A percentile compares a stretch with the other conserved stretches of the same genome.
phyloP scores from a whole-genome alignment of 2,888 invertebrate species.

The Dynastes hyllus region DNA sequence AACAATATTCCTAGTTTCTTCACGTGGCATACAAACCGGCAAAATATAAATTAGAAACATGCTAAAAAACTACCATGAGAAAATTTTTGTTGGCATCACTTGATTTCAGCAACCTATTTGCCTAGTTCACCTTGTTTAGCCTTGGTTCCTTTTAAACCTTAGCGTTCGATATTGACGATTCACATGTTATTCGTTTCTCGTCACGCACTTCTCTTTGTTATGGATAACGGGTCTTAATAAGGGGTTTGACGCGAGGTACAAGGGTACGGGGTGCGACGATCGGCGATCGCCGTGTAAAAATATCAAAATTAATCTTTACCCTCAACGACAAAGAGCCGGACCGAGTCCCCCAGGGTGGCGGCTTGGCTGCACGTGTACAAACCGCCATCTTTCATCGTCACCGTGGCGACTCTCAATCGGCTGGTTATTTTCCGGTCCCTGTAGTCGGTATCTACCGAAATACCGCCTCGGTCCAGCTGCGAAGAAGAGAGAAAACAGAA shows the following conservation, averaged over 20 bases:
- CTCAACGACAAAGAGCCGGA: constrained; percentile 79
- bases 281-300: constrained; percentile 26
- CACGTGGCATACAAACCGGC: no score
- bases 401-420: constrained; percentile 76
- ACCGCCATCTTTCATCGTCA: constrained; percentile 74
- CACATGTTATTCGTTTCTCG: no score
- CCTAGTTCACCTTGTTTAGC: no score
- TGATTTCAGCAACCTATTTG: no score
- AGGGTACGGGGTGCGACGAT: background rate
- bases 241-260: background rate
- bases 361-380: constrained; percentile 80
- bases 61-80: no score
- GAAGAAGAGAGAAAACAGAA: constrained; percentile 55
- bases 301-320: constrained; percentile 69
- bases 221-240: no score
- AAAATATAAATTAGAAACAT: no score
- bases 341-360: constrained; percentile 74
- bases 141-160: no score
- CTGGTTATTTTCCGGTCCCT: constrained; percentile 76
- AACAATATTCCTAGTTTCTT: no score
- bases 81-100: no score
- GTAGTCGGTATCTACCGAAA: constrained; percentile 79
- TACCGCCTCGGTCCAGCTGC: constrained; percentile 74
- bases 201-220: no score
- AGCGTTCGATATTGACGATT: no score